Percentiles rank a stretch among this genome's conserved stretches.
phyloP scores from a whole-genome alignment of 2,797 vertebrate genomes.

The Brotogeris chrysoptera region DNA sequence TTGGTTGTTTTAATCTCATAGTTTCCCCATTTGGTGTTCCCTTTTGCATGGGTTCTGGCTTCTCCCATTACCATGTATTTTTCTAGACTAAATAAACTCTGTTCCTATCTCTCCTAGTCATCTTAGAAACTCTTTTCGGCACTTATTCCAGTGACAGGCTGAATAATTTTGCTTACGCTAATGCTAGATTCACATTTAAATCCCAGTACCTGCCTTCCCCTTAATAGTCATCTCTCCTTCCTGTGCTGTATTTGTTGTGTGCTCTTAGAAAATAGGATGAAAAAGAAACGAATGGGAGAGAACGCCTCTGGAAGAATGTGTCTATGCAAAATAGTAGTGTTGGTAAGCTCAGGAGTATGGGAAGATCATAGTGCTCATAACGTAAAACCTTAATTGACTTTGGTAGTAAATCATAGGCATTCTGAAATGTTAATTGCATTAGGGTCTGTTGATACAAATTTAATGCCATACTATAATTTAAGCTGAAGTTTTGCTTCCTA shows the following conservation, averaged over 20 bases:
- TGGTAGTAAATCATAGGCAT: neutral
- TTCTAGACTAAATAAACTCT: neutral
- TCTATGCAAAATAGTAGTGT: neutral
- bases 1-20: neutral
- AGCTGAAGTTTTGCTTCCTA: neutral
- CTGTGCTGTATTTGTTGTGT: neutral
- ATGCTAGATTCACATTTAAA: neutral
- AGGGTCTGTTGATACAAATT: neutral
- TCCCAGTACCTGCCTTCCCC: neutral
- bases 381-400: neutral
- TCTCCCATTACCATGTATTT: neutral
- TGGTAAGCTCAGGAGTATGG: neutral
- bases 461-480: neutral
- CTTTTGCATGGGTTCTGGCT: neutral
- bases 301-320: neutral
- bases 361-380: neutral
- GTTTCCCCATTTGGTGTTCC: neutral
- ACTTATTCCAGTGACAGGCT: neutral
- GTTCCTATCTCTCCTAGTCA: neutral
- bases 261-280: neutral
- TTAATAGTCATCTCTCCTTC: neutral
- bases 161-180: neutral
- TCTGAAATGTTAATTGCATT: constrained; percentile 12
- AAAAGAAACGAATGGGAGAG: neutral
- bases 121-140: neutral